Evolutionary conservation across 2,113 vertebrate species (phyloP), one percentile per base, ranked within the genome.

Genomic region (Clupea harengus): DNA sequence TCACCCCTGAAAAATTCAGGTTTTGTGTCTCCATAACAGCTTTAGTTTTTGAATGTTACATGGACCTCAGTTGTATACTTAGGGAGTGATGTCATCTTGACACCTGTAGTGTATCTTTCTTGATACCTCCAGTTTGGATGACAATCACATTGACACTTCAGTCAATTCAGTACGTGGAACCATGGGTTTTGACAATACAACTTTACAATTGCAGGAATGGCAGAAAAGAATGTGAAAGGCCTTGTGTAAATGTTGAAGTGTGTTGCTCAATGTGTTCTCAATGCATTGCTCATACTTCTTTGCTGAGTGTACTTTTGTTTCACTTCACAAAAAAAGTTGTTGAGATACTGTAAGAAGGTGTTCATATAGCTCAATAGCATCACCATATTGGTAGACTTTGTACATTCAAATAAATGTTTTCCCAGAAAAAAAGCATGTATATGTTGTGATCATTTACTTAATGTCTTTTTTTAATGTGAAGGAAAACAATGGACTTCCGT

Each of bases 381-480:
- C 54, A 13, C 54, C 54, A 60, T 60, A 60, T 22, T 60, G 20
- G 22, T 60, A 60, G 54, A 22, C 54, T 60, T 88, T 82, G 85
- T 90, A 4, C 81, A 85, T 87, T 86, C n/a, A 86, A 91, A 91
- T 91, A 92, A 91, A 92, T 88, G 82, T 91, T 89, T 92, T 89
- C 52, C 25, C 85, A 86, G 64, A 86, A 88, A 91, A 91, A 86
- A 7, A 60, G 22, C 0, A 20, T 22, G 6, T 60, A 20, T 18
- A 60, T 60, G 54, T 60, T 54, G 47, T 49, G 47, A 49, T 49
- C 47, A 49, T 17, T 54, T 54, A 18, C 52, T 15, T 54, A 54
- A 39, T 39, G 39, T 39, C 39, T 39, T 39, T 39, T 39, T 39
- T 39, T 39, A 39, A 17, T 17, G 15, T 54, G 52, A 54, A 2